phyloP scores from a whole-genome alignment of 2,797 vertebrate genomes.

The Alca torda region DNA sequence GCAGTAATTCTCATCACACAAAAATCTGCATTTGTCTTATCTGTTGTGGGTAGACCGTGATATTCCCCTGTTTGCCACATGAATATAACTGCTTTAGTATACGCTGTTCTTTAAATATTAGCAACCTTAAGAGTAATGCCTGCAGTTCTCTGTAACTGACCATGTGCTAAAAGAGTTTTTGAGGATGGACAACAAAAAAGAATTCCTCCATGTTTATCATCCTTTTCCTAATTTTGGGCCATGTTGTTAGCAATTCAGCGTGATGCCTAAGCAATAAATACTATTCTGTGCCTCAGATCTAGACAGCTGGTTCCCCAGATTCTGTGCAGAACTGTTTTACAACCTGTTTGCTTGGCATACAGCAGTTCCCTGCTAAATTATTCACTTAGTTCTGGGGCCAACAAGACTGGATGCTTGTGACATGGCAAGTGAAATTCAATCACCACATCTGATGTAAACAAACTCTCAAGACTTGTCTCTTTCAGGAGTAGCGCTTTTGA shows the following conservation, averaged over 20 bases:
- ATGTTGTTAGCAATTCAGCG: background rate
- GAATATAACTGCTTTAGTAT: background rate
- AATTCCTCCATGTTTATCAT: background rate
- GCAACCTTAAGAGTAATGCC: background rate
- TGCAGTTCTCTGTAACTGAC: background rate
- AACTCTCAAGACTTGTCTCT: background rate
- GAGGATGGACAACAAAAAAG: background rate
- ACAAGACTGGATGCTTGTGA: background rate
- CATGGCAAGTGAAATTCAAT: background rate
- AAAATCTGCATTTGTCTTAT: background rate
- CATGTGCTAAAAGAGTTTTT: background rate
- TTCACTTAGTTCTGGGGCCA: background rate
- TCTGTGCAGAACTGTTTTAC: background rate
- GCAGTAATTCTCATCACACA: background rate
- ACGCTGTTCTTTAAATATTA: background rate
- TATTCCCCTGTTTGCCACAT: background rate
- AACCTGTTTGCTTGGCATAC: slow-evolving; percentile 27
- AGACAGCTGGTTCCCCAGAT: slow-evolving; percentile 21
- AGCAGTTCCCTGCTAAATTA: slow-evolving; percentile 21
- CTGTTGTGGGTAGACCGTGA: background rate
- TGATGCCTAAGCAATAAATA: background rate
- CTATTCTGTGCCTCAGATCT: background rate
- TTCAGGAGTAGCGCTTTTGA: background rate
- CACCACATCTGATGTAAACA: background rate
- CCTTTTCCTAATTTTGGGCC: background rate